These are phyloP conservation scores for Erpetoichthys calabaricus DNA, from an alignment of 2,797 vertebrate genomes.

Conservation along the genomic window DNA sequence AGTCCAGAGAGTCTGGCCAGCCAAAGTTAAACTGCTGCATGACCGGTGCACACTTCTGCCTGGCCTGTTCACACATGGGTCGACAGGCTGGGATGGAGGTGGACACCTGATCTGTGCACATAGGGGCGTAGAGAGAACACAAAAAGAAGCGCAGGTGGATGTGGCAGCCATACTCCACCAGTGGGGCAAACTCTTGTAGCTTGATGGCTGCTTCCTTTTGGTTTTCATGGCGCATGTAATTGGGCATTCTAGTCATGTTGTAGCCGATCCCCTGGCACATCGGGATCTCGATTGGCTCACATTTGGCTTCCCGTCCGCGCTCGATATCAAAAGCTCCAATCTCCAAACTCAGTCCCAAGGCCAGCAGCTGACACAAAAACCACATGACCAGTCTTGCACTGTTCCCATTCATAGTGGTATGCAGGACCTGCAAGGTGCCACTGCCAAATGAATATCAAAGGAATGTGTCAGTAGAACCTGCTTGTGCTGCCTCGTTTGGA, in stretches of 20 bases:
- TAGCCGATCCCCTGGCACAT: conserved; percentile 97
- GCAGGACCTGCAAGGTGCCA: conserved; percentile 35
- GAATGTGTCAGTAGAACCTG: background rate
- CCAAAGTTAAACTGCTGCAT: conserved; percentile 94
- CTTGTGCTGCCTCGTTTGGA: background rate
- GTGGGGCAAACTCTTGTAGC: conserved; percentile 83
- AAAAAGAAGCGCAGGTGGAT: conserved; percentile 93
- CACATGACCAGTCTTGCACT: conserved; percentile 30
- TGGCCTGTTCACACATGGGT: conserved; percentile 93
- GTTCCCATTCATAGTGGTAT: background rate
- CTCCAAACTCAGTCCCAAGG: conserved; percentile 58
- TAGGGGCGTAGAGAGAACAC: conserved; percentile 92
- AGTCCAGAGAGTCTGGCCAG: conserved; percentile 91
- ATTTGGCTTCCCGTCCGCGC: conserved; percentile 70
- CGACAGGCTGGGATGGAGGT: conserved; percentile 91
- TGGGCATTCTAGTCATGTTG: conserved; percentile 96
- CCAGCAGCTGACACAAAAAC: conserved; percentile 60
- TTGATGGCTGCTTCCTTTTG: conserved; percentile 87
- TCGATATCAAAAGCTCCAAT: conserved; percentile 74
- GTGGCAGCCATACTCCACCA: conserved; percentile 91
- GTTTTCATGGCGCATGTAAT: conserved; percentile 84
- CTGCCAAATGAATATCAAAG: conserved; percentile 46
- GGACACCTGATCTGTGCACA: conserved; percentile 95
- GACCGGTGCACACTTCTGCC: conserved; percentile 82
- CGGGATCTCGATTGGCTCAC: conserved; percentile 81